Evolutionary conservation across 2,888 invertebrate species (phyloP), one percentile per base, ranked within the genome.

Genomic region (Sphaerophoria rueppellii): DNA sequence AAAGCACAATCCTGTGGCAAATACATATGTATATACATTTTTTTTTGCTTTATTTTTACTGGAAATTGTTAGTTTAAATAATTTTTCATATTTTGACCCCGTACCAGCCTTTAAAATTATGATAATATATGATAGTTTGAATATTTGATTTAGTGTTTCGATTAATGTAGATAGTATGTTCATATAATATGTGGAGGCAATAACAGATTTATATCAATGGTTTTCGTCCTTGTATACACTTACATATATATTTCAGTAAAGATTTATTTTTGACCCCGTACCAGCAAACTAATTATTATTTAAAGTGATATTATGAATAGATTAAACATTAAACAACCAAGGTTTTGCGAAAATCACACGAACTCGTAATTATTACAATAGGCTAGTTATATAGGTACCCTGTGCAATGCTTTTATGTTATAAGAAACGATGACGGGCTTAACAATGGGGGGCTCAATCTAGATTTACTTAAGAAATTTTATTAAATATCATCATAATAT

Each of bases 1-100:
- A 43, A 43, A 43, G 9, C 12, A 12, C 11, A 11, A 43, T 81
- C 71, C 75, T 76, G 75, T 67, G 81, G 54, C 67, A 58, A 9
- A 80, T 24, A 24, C 24, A 24, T 24, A 24, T 24, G 24, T 24
- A 77, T 80, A 63, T 79, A 78, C 81, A 76, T 81, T 24, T n/a
- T 54, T 57, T 70, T 72, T 70, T 82, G 58, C 6, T 37, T 57
- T 72, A 48, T 73, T 52, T 61, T 82, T 63, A 73, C 32, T 83
- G 72, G 73, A 73, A 75, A 61, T 81, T 78, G 12, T 74, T 65
- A 35, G 37, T 79, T 73, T 50, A 24, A 57, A 61, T 65, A 61
- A 67, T 77, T 61, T 76, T 69, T 52, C 37, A 63, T 91, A 89
- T 90, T 24, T 91, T 91, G 91, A 91, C 91, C 91, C 91, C 91